Conservation (phyloP, 2,113 vertebrate species). For the Edolisoma coerulescens region DNA sequence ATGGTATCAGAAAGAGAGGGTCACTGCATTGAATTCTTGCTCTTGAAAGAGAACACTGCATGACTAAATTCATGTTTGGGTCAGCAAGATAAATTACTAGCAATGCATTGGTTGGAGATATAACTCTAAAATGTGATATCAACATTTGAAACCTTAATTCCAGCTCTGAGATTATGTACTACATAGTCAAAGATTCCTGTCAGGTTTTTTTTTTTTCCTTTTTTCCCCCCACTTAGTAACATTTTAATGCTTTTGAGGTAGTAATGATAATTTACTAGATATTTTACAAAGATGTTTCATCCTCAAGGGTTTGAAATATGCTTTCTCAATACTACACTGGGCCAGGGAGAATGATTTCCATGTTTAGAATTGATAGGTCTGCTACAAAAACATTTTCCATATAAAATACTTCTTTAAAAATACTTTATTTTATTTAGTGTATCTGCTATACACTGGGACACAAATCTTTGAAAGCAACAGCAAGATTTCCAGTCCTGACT, state of each 20-base stretch:
- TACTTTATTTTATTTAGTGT: background rate
- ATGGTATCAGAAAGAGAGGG: background rate
- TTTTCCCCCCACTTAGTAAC: accelerated
- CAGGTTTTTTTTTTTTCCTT: too few relatives aligned
- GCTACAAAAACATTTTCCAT: background rate
- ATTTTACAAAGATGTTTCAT: background rate
- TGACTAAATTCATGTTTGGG: background rate
- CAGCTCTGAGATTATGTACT: background rate
- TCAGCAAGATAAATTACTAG: background rate
- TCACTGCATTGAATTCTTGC: background rate
- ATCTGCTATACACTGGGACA: background rate
- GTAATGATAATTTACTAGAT: background rate
- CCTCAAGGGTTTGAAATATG: background rate
- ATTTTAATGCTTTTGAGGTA: background rate
- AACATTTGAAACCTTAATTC: background rate
- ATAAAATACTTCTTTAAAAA: background rate
- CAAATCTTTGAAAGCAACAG: background rate
- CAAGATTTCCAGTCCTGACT: background rate
- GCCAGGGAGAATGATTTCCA: background rate
- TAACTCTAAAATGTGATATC: background rate
- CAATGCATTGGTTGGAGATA: background rate
- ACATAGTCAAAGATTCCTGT: background rate
- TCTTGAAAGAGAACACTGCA: background rate
- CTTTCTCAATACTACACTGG: background rate
- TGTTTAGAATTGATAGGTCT: background rate